Base-by-base conservation (phyloP, 2,888 invertebrate genomes). In the Hoplodrina ambigua region DNA sequence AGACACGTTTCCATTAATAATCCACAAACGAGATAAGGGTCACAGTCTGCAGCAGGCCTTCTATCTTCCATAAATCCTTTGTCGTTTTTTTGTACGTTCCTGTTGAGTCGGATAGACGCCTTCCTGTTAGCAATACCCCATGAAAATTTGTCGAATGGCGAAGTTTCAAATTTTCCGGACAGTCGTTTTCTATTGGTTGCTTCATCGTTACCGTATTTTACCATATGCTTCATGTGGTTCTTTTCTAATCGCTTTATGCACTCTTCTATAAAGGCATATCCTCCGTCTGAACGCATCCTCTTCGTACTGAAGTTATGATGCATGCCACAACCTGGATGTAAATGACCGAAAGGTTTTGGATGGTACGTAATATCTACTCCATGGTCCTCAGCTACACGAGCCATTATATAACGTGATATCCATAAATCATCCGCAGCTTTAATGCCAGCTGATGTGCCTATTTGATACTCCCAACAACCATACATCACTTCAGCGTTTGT, bases 401-500 rank as follows among this genome's bases (percentile, higher is more conserved):
- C 97, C 88, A 99, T 96, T 68, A 99, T 96, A 91, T 97, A 99
- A 75, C 99, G 96, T 0, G 98, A 97, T 89, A 98, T 96, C 99
- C 99, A 99, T 68, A 99, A 91, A 87, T 99, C 97, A 89, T 99
- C 99, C 7, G 98, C 97, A 77, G 97, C 97, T 61, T 96, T 96
- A 75, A 99, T 98, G 0, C 99, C 99, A 75, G 97, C 96, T 80
- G 98, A 98, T 0, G 99, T 99, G 4, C 99, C 99, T 17, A 99
- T 97, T 92, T 99, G 98, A 93, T 97, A 98, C 91, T 98, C 98
- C 98, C 98, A 98, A 96, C 98, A 98, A 41, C 98, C 98, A 30
- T 97, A 98, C 99, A 99, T 99, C 37, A 99, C 99, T 96, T 99
- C 99, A 7, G 99, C 99, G 91, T 99, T 99, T 49, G 98, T 98